These are phyloP conservation scores for Brassicogethes aeneus DNA, from an alignment of 2,888 invertebrate species.

Conservation along the genomic window DNA sequence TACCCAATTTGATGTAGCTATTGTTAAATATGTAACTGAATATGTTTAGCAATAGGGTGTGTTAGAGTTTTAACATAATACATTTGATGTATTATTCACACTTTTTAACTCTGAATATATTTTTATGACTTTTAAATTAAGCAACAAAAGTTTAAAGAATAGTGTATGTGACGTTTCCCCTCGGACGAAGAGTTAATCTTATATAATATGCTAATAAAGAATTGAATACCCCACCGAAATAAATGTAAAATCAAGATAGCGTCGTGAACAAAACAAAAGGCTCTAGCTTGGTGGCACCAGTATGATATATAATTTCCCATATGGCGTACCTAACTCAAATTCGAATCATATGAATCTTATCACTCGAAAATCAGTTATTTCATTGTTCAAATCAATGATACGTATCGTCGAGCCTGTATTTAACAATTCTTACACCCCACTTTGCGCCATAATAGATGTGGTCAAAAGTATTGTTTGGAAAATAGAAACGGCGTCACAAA, in stretches of 20 bases:
- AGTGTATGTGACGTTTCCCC: not conserved
- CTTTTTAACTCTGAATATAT: not conserved
- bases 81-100: constrained; percentile 1
- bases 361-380: constrained; percentile 25
- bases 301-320: constrained; percentile 22
- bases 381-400: constrained; percentile 31
- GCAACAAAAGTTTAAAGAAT: not conserved
- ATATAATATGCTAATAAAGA: constrained; percentile 12
- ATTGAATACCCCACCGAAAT: constrained; percentile 8
- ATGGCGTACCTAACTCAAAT: constrained; percentile 24
- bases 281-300: constrained; percentile 1
- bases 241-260: constrained; percentile 8
- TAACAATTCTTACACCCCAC: constrained; percentile 26
- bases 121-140: constrained; percentile 1
- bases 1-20: not conserved
- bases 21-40: not conserved
- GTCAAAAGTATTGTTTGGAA: constrained; percentile 32
- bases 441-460: constrained; percentile 27
- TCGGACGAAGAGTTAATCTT: constrained; percentile 4
- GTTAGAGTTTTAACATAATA: not conserved
- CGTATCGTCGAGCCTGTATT: constrained; percentile 33
- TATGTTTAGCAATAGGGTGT: not conserved
- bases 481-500: constrained; percentile 22
- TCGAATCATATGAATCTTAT: constrained; percentile 20
- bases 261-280: constrained; percentile 5